Evolutionary conservation across 2,797 vertebrate genomes (phyloP), one percentile per base, ranked within the genome.

Genomic region (Crenuchus spilurus): DNA sequence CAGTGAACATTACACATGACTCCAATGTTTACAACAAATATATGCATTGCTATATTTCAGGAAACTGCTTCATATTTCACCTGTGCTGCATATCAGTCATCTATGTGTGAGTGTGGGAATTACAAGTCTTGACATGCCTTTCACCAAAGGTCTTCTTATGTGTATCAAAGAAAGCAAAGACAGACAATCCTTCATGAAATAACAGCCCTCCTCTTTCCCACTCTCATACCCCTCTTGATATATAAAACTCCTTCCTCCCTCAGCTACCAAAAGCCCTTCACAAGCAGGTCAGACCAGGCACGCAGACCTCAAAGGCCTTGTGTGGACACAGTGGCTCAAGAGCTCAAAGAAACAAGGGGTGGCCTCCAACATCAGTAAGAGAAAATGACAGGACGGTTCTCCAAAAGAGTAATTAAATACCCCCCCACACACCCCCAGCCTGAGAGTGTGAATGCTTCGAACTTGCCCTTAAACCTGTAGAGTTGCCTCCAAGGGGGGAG

Each of bases 241-340:
- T 26, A 44, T 30, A 55, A 39, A 57, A 46, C 33, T 71, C 13
- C 42, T 35, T 66, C 61, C 52, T 55, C 42, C 48, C 58, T 74
- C 49, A 8, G 26, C 70, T 71, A 64, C 22, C 35, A 74, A 67
- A 75, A 70, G 42, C 49, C 18, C 71, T 61, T 54, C 62, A 73
- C 66, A 62, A 80, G 58, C 52, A 46, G n/a, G 44, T 49, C 46
- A 70, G 66, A 57, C 65, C 62, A 77, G 55, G 51, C 65, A 70
- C 73, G 61, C 44, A 44, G 70, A 76, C 78, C 78, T 78, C 78
- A 83, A 80, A 78, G 70, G 37, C 26, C 60, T 73, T 75, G 65
- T 78, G 49, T 70, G 75, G 68, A 78, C 75, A 75, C 28, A 61
- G 67, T 30, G 55, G 74, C 73, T 81, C 63, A 76, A 44, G 33